Conservation (phyloP, 2,797 vertebrate genomes). For the Enteromius viviparus region DNA sequence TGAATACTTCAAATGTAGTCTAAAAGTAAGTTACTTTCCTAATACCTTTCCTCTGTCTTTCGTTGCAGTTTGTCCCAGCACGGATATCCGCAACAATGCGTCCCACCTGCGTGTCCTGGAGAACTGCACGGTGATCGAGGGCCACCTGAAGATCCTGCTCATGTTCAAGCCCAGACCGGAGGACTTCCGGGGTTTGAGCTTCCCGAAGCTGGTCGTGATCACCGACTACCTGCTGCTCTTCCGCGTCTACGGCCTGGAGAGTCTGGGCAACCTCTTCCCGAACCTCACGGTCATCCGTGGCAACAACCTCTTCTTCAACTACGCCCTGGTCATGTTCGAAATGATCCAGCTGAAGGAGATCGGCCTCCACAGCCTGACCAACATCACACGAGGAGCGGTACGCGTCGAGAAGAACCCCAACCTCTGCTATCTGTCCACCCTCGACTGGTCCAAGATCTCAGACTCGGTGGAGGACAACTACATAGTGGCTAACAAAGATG, state of each 20-base stretch:
- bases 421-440: slow-evolving; percentile 93
- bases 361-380: slow-evolving; percentile 92
- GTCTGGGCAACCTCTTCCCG: slow-evolving; percentile 89
- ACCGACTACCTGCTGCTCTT: slow-evolving; percentile 96
- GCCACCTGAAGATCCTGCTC: slow-evolving; percentile 93
- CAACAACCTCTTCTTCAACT: slow-evolving; percentile 96
- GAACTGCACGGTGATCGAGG: slow-evolving; percentile 97
- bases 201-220: slow-evolving; percentile 89
- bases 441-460: slow-evolving; percentile 96
- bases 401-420: slow-evolving; percentile 96
- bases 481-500: slow-evolving; percentile 90
- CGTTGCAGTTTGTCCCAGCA: slow-evolving; percentile 86
- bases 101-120: slow-evolving; percentile 84
- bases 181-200: slow-evolving; percentile 90
- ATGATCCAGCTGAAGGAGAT: slow-evolving; percentile 96
- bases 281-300: slow-evolving; percentile 95
- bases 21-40: background rate
- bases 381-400: slow-evolving; percentile 92
- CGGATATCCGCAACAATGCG: slow-evolving; percentile 95
- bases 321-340: slow-evolving; percentile 95
- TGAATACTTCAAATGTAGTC: background rate
- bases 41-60: too few species aligned
- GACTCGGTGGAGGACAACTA: slow-evolving; percentile 96
- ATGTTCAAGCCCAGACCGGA: slow-evolving; percentile 92
- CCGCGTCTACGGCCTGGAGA: slow-evolving; percentile 93